phyloP scores from a whole-genome alignment of 2,888 invertebrate species.

The Napeogenes inachia region DNA sequence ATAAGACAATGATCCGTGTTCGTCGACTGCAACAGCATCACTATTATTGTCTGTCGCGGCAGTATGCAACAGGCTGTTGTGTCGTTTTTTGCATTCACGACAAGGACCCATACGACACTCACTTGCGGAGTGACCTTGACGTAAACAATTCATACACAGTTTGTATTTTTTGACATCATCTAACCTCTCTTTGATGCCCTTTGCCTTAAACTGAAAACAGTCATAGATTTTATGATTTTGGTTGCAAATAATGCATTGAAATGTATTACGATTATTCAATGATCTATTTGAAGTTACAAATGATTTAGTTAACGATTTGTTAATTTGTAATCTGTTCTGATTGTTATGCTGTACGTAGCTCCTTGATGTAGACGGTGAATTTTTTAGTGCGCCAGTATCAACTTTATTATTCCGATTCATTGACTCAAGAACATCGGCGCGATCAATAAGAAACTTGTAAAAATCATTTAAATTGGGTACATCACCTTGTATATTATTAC shows the following conservation, averaged over 20 bases:
- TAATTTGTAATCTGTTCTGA: not conserved
- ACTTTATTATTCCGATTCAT: not conserved
- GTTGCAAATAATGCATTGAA: constrained; percentile 19
- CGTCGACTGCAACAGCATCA: constrained; percentile 11
- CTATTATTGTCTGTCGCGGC: not conserved
- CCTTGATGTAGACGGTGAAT: not conserved
- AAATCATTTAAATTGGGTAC: constrained; percentile 25
- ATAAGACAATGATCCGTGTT: too few species aligned
- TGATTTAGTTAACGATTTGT: not conserved
- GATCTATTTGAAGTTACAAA: constrained; percentile 15
- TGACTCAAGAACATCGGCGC: not conserved
- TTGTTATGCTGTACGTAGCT: too few species aligned
- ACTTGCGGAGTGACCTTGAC: constrained; percentile 24
- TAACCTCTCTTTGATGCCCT: constrained; percentile 15
- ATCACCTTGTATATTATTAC: constrained; percentile 21
- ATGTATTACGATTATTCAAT: not conserved
- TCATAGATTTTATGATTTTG: constrained; percentile 25
- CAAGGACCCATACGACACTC: constrained; percentile 25
- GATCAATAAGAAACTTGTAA: constrained; percentile 14
- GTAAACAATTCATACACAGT: constrained; percentile 25
- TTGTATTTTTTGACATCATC: constrained; percentile 23
- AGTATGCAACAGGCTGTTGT: constrained; percentile 30
- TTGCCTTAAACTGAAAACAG: constrained; percentile 27
- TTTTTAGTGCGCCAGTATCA: not conserved
- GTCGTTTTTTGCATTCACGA: constrained; percentile 20